Evolutionary conservation across 2,113 vertebrate species (phyloP).

Genomic region (Marmota flaviventris): DNA sequence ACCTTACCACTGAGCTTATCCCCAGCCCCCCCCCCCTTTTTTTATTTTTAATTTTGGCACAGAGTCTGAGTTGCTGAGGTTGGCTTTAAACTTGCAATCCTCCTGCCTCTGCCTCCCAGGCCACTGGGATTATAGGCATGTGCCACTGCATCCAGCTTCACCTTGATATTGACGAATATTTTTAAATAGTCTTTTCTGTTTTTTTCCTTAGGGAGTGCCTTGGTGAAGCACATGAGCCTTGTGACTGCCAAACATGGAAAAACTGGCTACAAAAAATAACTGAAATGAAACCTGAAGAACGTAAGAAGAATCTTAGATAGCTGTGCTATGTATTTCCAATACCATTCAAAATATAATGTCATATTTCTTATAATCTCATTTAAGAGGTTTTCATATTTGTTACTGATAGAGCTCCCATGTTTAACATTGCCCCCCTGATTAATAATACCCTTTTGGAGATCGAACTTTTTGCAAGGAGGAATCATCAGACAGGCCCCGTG

Average conservation of each 20-base stretch:
- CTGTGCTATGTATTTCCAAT: slow-evolving; percentile 21
- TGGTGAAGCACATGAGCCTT: slow-evolving; percentile 98
- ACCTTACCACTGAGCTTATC: too few species aligned
- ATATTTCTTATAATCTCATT: slow-evolving; percentile 25
- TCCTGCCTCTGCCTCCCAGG: too few species aligned
- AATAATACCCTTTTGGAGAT: slow-evolving; percentile 24
- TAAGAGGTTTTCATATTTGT: slow-evolving; percentile 36
- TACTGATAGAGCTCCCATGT: neutral
- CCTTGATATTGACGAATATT: slow-evolving; percentile 31
- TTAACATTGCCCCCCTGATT: neutral
- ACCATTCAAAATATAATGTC: neutral
- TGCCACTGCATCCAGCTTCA: neutral
- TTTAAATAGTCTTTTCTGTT: slow-evolving; percentile 65
- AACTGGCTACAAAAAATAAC: slow-evolving; percentile 97
- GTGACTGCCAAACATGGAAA: slow-evolving; percentile 98
- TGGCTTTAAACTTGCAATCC: too few species aligned
- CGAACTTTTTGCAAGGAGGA: neutral
- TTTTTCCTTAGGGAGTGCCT: slow-evolving; percentile 94
- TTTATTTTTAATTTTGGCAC: too few species aligned
- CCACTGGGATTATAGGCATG: too few species aligned
- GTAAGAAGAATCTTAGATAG: slow-evolving; percentile 89
- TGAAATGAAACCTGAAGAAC: slow-evolving; percentile 98
- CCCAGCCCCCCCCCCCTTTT: too few species aligned
- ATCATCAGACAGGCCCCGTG: neutral
- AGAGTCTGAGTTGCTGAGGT: too few species aligned